Base-by-base conservation (phyloP, 2,888 invertebrate species). In the Mesoligia furuncula region DNA sequence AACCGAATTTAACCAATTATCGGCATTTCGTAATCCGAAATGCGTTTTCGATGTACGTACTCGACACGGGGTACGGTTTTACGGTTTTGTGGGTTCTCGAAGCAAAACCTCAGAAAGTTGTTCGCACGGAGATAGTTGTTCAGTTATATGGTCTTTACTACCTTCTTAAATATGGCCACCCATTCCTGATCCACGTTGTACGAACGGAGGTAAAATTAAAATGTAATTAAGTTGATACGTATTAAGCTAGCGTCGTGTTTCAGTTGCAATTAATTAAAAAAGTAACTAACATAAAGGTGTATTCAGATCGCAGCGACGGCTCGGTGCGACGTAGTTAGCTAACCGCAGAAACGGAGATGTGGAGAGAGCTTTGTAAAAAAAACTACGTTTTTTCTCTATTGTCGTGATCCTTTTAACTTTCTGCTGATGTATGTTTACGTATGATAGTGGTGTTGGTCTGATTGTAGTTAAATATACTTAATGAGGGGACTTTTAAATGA, bases 221-320 rank as follows among this genome's bases (percentile, higher is more conserved):
- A 76, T 75, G 61, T 77, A 74, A 83, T 81, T 85, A 80, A 45
- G 42, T 73, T 64, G 62, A 71, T 64, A 80, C 17, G 48, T 69
- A n/a, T 45, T 39, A 81, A 27, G 31, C 48, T 36, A 54, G 54
- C 51, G 48, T 62, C 80, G 24, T 66, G 57, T 84, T 83, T 65
- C 80, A 75, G 27, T 75, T 61, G 48, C 57, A 31, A 75, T 80
- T 80, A 83, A 80, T 80, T 83, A 73, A 80, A 84, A 81, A 85
- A 76, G 62, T 83, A 84, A 73, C 67, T 36, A 45, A 48, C 59
- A 24, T 68, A 42, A 68, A 73, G 24, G 51, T 51, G 42, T 68
- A 42, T 67, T 77, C 57, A 78, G 27, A 82, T 70, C 7, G 69
- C 31, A 24, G 9, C 42, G 74, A 24, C 48, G 27, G 45, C 24